Conservation (phyloP, 2,113 vertebrate genomes). For the Mellivora capensis region DNA sequence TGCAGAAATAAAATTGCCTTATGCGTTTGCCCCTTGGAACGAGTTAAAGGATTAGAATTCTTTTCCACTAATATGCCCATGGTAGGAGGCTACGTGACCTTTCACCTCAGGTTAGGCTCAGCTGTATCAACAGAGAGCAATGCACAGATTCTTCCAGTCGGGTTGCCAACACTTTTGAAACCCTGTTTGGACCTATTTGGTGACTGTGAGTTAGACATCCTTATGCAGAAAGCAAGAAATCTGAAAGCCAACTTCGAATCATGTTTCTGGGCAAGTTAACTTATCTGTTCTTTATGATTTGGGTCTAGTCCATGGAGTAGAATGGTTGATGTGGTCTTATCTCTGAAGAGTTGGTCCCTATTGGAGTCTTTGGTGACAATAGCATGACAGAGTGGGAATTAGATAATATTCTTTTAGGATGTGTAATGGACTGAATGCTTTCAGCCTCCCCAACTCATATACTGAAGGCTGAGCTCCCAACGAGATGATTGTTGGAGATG, state of each 20-base stretch:
- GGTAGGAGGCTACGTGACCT: background rate
- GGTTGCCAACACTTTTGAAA: background rate
- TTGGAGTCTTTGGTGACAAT: background rate
- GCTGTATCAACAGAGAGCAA: background rate
- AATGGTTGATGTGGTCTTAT: background rate
- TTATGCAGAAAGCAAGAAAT: background rate
- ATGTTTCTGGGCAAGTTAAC: background rate
- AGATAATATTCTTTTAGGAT: background rate
- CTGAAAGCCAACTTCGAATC: background rate
- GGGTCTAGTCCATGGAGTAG: background rate
- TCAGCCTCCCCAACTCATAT: background rate
- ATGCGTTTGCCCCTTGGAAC: background rate
- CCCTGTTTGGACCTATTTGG: background rate
- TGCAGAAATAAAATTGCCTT: background rate
- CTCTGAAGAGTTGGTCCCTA: background rate
- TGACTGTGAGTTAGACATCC: background rate
- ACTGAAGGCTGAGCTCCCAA: background rate
- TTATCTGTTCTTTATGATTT: background rate
- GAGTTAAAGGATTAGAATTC: background rate
- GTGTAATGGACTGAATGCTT: background rate
- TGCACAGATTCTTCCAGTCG: background rate
- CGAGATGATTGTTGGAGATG: background rate
- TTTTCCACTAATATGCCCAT: background rate
- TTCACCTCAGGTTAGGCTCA: background rate
- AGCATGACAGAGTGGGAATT: background rate